Evolutionary conservation across 2,888 invertebrate genomes (phyloP).

Genomic region (Alsophila aescularia): DNA sequence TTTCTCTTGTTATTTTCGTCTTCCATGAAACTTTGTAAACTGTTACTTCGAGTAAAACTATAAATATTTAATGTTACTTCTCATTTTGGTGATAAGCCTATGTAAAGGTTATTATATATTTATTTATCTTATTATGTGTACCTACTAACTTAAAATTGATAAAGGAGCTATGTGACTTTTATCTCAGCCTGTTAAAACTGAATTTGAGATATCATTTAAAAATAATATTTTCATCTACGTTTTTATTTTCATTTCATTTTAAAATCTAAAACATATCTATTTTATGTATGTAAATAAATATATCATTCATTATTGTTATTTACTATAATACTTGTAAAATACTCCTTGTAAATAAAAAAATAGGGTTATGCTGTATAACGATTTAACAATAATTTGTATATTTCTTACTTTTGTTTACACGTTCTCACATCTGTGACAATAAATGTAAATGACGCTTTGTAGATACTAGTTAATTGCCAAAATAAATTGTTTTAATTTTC

Average conservation of each 20-base stretch:
- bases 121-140: background rate
- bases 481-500: conserved; percentile 41
- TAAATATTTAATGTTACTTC: too few species aligned
- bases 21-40: conserved; percentile 60
- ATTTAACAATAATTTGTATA: conserved; percentile 43
- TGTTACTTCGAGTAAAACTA: conserved; percentile 30
- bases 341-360: conserved; percentile 60
- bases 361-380: conserved; percentile 43
- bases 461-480: conserved; percentile 74
- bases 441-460: conserved; percentile 83
- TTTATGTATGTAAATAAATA: conserved; percentile 68
- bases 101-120: conserved; percentile 1
- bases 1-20: conserved; percentile 65
- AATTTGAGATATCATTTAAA: too few species aligned
- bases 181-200: too few species aligned
- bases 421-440: conserved; percentile 82
- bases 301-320: conserved; percentile 56
- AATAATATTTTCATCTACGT: too few species aligned
- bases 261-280: conserved; percentile 80
- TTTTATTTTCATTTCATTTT: conserved; percentile 32
- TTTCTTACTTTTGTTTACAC: conserved; percentile 58
- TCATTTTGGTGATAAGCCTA: background rate
- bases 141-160: too few species aligned
- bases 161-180: too few species aligned
- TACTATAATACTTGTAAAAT: conserved; percentile 64